Evolutionary conservation across 2,888 invertebrate species (phyloP), one percentile per base, ranked within the genome.

Genomic region (Ochropacha duplaris): DNA sequence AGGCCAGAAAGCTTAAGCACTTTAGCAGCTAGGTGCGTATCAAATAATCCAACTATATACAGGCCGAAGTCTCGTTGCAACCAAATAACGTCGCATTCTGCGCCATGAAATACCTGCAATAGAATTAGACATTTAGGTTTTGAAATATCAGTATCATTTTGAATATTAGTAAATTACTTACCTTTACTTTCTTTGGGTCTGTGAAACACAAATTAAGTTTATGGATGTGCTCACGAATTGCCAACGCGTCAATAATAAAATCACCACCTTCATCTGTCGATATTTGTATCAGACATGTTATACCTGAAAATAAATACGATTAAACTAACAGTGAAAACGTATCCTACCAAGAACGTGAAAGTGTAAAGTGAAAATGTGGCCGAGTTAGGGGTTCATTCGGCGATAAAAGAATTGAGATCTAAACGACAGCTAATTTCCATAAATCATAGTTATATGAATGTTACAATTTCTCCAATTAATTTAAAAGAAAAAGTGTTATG

Each of bases 11-110:
- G 93, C 24, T 94, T 94, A 0, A 99, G 92, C 2, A 94, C 92
- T 66, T 96, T 95, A 0, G 98, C 96, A 0, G 99, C 99, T 79
- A 96, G 96, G 79, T 97, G 95, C 0, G 99, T 99, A 85, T 99
- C 99, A 83, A 99, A 99, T 95, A 99, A 94, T 69, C 99, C 99
- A 0, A 99, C 99, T 2, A 99, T 89, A 81, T 99, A 99, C 1
- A 99, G 82, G 0, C 98, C 97, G 57, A 99, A 95, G 93, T 99
- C 99, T 16, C 98, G 94, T 84, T 99, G 99, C 31, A 99, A 89
- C 99, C 99, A 99, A 34, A 95, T 90, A 19, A 99, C 94, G 80
- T 99, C 99, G 60, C 83, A 92, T 59, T 97, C 96, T 0, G 98
- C 97, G 11, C 99, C 99, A 81, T 99, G 99, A 69, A 99, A 96